Percentiles rank a stretch among this genome's conserved stretches.
Conservation (phyloP, 1,140 invertebrate species). For the Micrasema minimum region DNA sequence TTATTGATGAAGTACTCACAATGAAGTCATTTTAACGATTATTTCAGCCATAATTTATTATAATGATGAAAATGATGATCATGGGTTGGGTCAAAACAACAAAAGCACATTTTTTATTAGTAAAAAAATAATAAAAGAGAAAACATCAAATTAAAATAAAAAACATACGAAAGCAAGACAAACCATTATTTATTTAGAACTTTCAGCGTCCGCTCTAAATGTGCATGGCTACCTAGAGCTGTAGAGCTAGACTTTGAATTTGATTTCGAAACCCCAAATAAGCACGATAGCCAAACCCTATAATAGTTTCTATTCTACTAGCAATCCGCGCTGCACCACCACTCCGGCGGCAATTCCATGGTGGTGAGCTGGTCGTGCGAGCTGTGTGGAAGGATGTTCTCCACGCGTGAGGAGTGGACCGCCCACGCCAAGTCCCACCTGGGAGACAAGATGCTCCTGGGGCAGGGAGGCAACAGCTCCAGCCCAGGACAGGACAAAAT, state of each 20-base stretch:
- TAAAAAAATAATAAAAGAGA: too few relatives aligned
- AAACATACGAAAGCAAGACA: too few relatives aligned
- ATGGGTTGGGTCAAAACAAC: too few relatives aligned
- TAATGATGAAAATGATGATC: too few relatives aligned
- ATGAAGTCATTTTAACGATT: too few relatives aligned
- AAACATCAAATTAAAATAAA: too few relatives aligned
- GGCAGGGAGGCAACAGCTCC: slow-evolving; percentile 53
- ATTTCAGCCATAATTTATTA: too few relatives aligned
- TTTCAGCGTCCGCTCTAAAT: too few relatives aligned
- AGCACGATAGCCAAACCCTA: slow-evolving; percentile 49
- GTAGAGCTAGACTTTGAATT: slow-evolving; percentile 63
- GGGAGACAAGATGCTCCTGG: slow-evolving; percentile 65
- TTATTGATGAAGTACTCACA: too few relatives aligned
- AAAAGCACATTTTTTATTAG: too few relatives aligned
- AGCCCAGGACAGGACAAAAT: slow-evolving; percentile 60
- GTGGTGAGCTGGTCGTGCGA: slow-evolving; percentile 76
- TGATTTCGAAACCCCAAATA: slow-evolving; percentile 55
- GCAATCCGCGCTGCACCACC: slow-evolving; percentile 52
- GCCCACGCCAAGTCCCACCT: slow-evolving; percentile 77
- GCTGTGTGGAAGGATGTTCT: slow-evolving; percentile 75
- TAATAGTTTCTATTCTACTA: slow-evolving; percentile 53
- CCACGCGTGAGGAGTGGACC: slow-evolving; percentile 78
- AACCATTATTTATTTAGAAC: too few relatives aligned
- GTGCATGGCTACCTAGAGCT: not conserved
- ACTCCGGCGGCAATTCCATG: slow-evolving; percentile 56